Conservation (phyloP, 2,113 vertebrate genomes). For the Centropus bengalensis region DNA sequence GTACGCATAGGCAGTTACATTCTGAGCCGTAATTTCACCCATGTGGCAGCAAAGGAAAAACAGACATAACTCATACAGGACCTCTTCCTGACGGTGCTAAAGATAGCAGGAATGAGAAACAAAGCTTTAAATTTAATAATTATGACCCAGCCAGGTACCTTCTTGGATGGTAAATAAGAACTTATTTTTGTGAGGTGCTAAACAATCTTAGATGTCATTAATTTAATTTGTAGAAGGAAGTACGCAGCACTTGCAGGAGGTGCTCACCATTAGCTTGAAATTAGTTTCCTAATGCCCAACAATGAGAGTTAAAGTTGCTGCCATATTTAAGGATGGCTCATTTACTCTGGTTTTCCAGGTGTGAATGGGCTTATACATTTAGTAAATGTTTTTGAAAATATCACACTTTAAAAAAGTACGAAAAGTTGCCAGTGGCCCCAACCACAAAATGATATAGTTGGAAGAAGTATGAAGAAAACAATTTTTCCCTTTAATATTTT, state of each 20-base stretch:
- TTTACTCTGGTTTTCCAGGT: neutral
- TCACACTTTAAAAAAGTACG: neutral
- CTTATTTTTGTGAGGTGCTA: neutral
- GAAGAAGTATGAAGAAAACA: neutral
- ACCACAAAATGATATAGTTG: neutral
- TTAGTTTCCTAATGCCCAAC: neutral
- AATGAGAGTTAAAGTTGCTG: neutral
- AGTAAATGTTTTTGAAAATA: neutral
- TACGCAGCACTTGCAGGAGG: neutral
- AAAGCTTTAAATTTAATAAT: neutral
- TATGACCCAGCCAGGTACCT: neutral
- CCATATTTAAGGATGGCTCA: neutral
- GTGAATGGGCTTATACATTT: neutral
- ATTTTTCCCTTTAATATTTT: neutral
- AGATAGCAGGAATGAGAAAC: neutral
- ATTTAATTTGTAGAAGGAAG: neutral
- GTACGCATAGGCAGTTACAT: neutral
- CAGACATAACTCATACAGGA: neutral
- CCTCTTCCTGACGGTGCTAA: neutral
- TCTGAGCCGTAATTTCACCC: neutral
- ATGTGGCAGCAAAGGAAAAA: neutral
- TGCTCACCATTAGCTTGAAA: neutral
- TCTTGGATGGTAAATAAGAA: neutral
- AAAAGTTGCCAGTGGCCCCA: neutral
- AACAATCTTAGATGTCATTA: neutral